These are phyloP conservation scores for Himalopsyche anomala DNA, from an alignment of 2,888 invertebrate species.

Conservation along the genomic window DNA sequence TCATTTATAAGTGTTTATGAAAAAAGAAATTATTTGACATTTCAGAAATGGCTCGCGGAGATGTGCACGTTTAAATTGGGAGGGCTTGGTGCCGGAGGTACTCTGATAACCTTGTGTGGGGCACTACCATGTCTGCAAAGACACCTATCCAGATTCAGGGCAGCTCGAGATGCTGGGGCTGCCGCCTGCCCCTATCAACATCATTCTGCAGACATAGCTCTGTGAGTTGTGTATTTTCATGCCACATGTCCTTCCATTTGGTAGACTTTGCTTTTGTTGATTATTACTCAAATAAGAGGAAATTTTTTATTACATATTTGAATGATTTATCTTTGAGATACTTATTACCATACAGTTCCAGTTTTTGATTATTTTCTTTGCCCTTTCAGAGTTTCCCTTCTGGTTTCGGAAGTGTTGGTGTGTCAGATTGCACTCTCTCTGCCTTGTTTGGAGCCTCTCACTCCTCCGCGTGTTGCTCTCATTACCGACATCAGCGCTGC, in stretches of 20 bases:
- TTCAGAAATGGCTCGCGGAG: conserved; percentile 85
- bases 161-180: conserved; percentile 78
- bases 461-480: conserved; percentile 88
- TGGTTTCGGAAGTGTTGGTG: conserved; percentile 89
- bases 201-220: conserved; percentile 83
- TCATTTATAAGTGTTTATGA: no score
- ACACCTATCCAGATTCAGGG: conserved; percentile 76
- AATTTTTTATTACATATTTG: no score
- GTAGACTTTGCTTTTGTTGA: no score
- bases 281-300: no score
- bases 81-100: conserved; percentile 88
- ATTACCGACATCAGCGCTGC: conserved; percentile 89
- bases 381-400: conserved; percentile 82
- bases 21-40: background rate
- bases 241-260: no score
- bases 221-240: conserved; percentile 69
- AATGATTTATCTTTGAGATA: no score
- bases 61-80: conserved; percentile 88
- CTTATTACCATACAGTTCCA: background rate
- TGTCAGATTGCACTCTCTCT: conserved; percentile 90
- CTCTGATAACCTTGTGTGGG: conserved; percentile 88
- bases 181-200: conserved; percentile 82
- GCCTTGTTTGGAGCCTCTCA: conserved; percentile 92
- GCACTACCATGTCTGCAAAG: conserved; percentile 81
- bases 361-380: background rate